Evolutionary conservation across 2,888 invertebrate genomes (phyloP), one percentile per base, ranked within the genome.

Genomic region (Campoplex capitator): DNA sequence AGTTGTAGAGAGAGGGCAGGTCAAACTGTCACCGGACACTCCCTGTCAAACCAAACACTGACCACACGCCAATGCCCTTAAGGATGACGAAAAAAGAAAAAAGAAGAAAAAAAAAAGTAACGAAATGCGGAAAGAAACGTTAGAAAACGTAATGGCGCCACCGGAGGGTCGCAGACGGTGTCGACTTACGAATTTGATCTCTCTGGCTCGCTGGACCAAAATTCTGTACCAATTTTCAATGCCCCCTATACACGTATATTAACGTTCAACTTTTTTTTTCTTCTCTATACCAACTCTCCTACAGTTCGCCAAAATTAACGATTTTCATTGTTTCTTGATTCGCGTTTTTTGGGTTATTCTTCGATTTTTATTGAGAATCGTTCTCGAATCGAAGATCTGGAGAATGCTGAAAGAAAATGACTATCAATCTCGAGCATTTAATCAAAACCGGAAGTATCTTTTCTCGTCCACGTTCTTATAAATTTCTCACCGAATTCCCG

Each of bases 11-110:
- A 89, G 89, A 90, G 84, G 90, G 85, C 85, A 86, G 88, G 77
- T 88, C 87, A 74, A 32, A 42, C 73, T 78, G 88, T 88, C 85
- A 89, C 83, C 79, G 88, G 90, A 91, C 89, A 89, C 89, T 89
- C 85, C 83, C 89, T 91, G 91, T 92, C 93, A 90, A 88, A 90
- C 90, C 89, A 91, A 93, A 92, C 92, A 91, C 89, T 92, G 91
- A 91, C 92, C 92, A 91, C 91, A 90, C 92, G 88, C 88, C 89
- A 70, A 77, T 74, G 77, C 13, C 81, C 67, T 35, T 77, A 73
- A 77, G n/a, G 62, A 54, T 51, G 28, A 74, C 38, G 58, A 13
- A 83, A 77, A 56, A 82, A 74, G 73, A 65, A 78, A 45, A 23
- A 82, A 74, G 67, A 65, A 78, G 45, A 23, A 13, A 83, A 77